phyloP scores from a whole-genome alignment of 2,113 vertebrate species.

The Probosciger aterrimus region DNA sequence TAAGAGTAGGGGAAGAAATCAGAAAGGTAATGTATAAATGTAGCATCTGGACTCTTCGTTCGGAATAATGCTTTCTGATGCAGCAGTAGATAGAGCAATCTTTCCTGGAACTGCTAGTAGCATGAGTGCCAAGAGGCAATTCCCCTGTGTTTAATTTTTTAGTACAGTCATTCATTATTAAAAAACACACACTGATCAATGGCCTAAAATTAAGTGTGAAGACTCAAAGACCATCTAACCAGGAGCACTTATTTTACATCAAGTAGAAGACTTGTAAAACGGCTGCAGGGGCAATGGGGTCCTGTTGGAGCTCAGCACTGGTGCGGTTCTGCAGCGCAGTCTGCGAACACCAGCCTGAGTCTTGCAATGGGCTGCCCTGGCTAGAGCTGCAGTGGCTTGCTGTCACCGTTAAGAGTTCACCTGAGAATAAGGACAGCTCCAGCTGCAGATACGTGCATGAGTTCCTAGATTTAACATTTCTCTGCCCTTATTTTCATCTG shows the following conservation, averaged over 20 bases:
- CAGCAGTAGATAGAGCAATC: conserved; percentile 31
- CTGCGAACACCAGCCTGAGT: fast-evolving
- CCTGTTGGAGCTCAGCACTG: not conserved
- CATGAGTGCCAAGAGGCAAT: conserved; percentile 42
- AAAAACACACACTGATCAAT: not conserved
- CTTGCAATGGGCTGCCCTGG: not conserved
- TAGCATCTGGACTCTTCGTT: conserved; percentile 71
- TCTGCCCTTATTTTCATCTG: not conserved
- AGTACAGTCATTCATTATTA: not conserved
- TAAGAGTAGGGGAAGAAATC: conserved; percentile 11
- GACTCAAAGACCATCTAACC: not conserved
- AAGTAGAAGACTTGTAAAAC: not conserved
- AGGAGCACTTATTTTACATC: not conserved
- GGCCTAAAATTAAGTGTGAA: conserved; percentile 1
- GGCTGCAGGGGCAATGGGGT: not conserved
- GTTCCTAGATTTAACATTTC: not conserved
- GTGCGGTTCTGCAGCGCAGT: fast-evolving
- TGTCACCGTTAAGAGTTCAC: not conserved
- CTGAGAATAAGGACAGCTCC: not conserved
- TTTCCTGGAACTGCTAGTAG: conserved; percentile 54
- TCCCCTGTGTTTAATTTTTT: conserved; percentile 42
- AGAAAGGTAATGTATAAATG: conserved; percentile 53
- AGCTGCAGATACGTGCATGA: not conserved
- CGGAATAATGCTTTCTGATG: conserved; percentile 29
- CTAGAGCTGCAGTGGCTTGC: not conserved